Base-by-base conservation (phyloP, 1,140 invertebrate genomes). In the Orchesella cincta region DNA sequence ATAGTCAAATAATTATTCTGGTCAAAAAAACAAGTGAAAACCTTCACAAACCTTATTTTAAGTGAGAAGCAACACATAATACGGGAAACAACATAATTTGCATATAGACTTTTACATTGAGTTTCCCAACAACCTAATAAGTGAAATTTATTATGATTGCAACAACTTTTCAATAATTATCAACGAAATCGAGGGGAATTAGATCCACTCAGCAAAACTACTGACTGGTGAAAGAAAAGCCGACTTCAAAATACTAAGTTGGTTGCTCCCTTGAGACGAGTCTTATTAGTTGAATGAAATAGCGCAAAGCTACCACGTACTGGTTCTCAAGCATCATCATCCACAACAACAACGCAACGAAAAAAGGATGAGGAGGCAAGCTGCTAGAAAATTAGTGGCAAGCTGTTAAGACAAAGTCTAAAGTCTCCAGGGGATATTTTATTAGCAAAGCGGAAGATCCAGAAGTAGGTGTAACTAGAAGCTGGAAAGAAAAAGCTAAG, bases 211-310 rank as follows among this genome's bases (percentile, higher is more conserved):
- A n/a, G n/a, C 39, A 20, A 46, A 46, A 46, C 39, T 46, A 46
- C 39, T 46, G 8, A 20, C 39, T 46, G 39, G 20, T 20, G 8
- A 12, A 20, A 12, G 39, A 46, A 33, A 67, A 67, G 62, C 62
- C 28, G 62, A 67, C 62, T 67, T 67, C 8, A 67, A 67, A 33
- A 67, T 31, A 31, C 33, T 67, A 67, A 29, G 62, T 67, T 67
- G 62, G 62, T 67, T 8, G 62, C 62, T 33, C 62, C 62, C 62
- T 67, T 67, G 62, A 67, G 62, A 67, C 62, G 33, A n/a, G n/a
- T n/a, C 62, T 67, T 67, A 29, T 67, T 67, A 67, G 62, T 29
- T 57, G 52, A 57, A 57, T 18, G 52, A 57, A 23, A 23, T n/a
- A 57, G 52, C 12, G 14, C 8, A 57, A 57, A 57, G 52, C 52